A percentile compares a stretch with the other conserved stretches of the same genome.
These are phyloP conservation scores for Embidobia sp. DNA, from an alignment of 2,888 invertebrate genomes.

Conservation along the genomic window DNA sequence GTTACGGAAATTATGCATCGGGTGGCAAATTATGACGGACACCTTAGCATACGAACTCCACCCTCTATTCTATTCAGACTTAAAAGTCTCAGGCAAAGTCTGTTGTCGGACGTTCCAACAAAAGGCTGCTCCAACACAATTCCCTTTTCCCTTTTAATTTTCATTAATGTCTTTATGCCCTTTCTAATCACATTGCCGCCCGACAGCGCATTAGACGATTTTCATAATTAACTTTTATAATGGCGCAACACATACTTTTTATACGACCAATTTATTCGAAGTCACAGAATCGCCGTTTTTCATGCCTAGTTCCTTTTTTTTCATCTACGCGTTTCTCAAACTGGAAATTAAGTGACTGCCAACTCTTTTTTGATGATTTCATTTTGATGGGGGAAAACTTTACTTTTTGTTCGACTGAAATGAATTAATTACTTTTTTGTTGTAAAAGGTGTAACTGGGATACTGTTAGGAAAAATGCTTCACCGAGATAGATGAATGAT, in stretches of 20 bases:
- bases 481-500: no score
- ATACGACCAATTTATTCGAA: constrained; percentile 1
- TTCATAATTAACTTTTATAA: constrained; percentile 50
- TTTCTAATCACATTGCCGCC: constrained; percentile 45
- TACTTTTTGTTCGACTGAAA: no score
- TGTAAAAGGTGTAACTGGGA: no score
- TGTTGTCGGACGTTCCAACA: constrained; percentile 50
- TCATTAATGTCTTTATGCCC: constrained; percentile 42
- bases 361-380: no score
- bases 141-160: constrained; percentile 41
- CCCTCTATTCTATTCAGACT: constrained; percentile 51
- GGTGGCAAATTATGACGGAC: constrained; percentile 76
- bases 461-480: no score
- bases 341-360: no score
- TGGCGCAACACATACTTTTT: not conserved
- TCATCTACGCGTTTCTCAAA: no score
- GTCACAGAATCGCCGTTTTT: no score
- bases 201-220: constrained; percentile 23
- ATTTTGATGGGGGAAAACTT: no score
- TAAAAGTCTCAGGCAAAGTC: constrained; percentile 40
- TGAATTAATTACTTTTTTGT: no score
- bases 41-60: constrained; percentile 70
- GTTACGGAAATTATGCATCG: constrained; percentile 75
- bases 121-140: constrained; percentile 36
- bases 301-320: no score